Base-by-base conservation (phyloP, 2,888 invertebrate genomes). In the Lumbricus terrestris region DNA sequence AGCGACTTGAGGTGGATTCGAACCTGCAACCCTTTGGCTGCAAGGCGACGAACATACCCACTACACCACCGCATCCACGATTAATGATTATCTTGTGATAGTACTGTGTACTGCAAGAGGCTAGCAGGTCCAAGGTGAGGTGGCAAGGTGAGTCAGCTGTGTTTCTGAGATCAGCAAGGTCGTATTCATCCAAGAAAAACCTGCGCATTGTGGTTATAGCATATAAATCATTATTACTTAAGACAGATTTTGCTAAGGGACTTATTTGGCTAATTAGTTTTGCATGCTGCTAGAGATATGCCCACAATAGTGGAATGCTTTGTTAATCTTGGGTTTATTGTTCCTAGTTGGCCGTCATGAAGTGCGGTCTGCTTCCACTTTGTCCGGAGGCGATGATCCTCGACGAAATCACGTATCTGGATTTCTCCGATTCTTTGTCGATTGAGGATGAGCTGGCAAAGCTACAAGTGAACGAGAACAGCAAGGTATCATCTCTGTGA, bases 331-430 rank as follows among this genome's bases (percentile, higher is more conserved):
- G 69, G 37, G 11, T 54, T 85, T 85, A 13, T 35, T 85, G 42
- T 34, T 69, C 16, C n/a, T 69, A 96, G 96, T 96, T 97, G 91
- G 98, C 99, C 42, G 96, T 97, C 92, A 96, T 97, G 94, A 97
- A 97, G 94, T 96, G 97, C 93, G 99, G 99, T 23, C 96, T 99
- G 92, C 96, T 99, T 95, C 98, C 99, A 91, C 96, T 99, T 91
- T 97, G 97, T 94, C 97, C 97, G 95, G 99, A 99, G 95, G 97
- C 99, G 33, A 97, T 98, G 93, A 97, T 99, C 92, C 96, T 99
- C 93, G 98, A 98, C 4, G 98, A 98, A 93, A 96, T 98, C 88
- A 97, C 97, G 94, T 97, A 96, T 93, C 97, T 98, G 95, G 96
- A 97, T 90, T 98, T 97, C 95, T 95, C 97, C 37, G 91, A 91